These are phyloP conservation scores for Oreochromis aureus DNA, from an alignment of 2,113 vertebrate genomes.

Conservation along the genomic window DNA sequence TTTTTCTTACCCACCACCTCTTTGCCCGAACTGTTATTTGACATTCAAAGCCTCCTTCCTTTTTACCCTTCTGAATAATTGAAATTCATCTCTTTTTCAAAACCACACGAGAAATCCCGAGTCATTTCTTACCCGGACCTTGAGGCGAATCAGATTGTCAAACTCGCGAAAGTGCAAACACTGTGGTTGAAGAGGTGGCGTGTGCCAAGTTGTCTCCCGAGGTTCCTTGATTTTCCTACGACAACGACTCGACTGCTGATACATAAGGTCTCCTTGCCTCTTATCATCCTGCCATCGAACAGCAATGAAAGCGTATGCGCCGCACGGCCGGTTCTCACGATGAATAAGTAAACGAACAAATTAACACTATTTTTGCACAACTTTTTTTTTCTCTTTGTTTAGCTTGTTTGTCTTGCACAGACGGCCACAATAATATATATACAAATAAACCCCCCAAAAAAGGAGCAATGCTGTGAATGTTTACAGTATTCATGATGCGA, in stretches of 20 bases:
- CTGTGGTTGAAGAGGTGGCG: constrained; percentile 32
- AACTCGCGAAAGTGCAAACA: constrained; percentile 38
- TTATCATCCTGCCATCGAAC: neutral
- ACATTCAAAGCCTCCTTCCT: constrained; percentile 40
- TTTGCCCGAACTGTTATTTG: constrained; percentile 38
- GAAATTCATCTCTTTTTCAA: constrained; percentile 32
- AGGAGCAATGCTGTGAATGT: neutral
- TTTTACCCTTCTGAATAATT: constrained; percentile 62
- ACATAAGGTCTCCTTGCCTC: neutral
- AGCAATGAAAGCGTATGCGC: neutral
- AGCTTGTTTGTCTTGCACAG: neutral
- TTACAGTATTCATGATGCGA: neutral
- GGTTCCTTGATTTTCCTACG: constrained; percentile 7
- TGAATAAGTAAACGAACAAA: neutral
- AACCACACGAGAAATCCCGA: constrained; percentile 20
- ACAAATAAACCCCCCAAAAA: neutral
- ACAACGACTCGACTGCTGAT: neutral
- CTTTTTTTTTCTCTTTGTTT: neutral
- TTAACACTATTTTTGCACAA: neutral
- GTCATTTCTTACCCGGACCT: constrained; percentile 29
- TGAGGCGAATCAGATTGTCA: constrained; percentile 51
- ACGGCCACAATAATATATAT: neutral
- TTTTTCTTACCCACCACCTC: neutral
- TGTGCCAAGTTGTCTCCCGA: neutral
- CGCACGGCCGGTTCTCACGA: neutral